Evolutionary conservation across 1,140 invertebrate species (phyloP), one percentile per base, ranked within the genome.

Genomic region (Chrysomallon squamiferum): DNA sequence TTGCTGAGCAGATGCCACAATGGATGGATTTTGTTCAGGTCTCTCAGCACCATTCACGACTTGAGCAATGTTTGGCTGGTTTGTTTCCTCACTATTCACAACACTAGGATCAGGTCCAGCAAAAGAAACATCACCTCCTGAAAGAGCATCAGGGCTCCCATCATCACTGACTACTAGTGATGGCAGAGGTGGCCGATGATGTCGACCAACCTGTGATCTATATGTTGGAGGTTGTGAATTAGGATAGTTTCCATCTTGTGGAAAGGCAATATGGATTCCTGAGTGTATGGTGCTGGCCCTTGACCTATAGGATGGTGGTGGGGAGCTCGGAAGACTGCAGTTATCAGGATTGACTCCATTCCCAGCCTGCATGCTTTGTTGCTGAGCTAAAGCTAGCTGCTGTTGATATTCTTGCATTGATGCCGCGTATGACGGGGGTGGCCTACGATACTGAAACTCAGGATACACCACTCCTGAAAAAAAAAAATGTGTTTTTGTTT

Each of bases 371-470:
- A 38, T 43, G n/a, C 57, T 52, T 47, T 71, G 67, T 62, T 54
- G 64, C 41, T 49, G 50, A 11, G 75, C 75, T 33, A 73, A 30
- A 18, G 69, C 59, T 35, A 78, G 41, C 62, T 84, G 80, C 38
- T 75, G 75, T 57, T 82, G 75, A 43, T 80, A 84, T 9, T 84
- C 81, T 45, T 84, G 81, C 80, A 83, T 80, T 15, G 84, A 84
- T 4, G 80, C 79, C 63, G 76, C 77, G 65, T 85, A 85, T 2
- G 82, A 76, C 20, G 84, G 84, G 15, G 84, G 84, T 7, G 84
- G 84, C 29, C 79, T 73, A 2, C 82, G 68, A 65, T 81, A 81
- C 58, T 78, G 79, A 58, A 84, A 84, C 66, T 85, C 84, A 15
- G 81, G 82, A 63, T 85, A 83, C 73, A 85, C 61, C 27, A 78